Conservation (phyloP, 2,797 vertebrate species). For the Vipera latastei region DNA sequence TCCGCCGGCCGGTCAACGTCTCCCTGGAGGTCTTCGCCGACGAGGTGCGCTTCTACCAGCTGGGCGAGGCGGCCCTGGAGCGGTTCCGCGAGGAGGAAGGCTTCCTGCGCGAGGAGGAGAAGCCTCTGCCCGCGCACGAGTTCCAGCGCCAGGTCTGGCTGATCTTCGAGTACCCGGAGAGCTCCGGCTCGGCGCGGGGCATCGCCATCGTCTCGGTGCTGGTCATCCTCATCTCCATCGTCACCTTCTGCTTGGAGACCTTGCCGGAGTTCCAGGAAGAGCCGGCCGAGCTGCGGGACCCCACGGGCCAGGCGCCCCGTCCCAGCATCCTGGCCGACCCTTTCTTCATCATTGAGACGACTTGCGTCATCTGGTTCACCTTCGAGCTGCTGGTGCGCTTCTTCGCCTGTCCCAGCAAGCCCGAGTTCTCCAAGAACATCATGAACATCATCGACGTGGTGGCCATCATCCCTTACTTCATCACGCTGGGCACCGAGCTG, state of each 20-base stretch:
- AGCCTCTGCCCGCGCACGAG: constrained; percentile 84
- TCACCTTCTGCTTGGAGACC: constrained; percentile 96
- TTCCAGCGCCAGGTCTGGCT: constrained; percentile 99
- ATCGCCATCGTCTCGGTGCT: constrained; percentile 95
- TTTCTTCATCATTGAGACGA: constrained; percentile 96
- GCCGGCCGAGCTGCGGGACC: constrained; percentile 76
- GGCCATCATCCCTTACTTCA: constrained; percentile 97
- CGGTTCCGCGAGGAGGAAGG: constrained; percentile 93
- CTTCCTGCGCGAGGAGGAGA: constrained; percentile 90
- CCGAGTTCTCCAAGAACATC: constrained; percentile 85
- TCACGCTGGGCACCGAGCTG: constrained; percentile 92
- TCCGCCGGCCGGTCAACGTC: constrained; percentile 91
- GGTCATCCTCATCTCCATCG: constrained; percentile 95
- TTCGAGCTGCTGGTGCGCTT: constrained; percentile 93
- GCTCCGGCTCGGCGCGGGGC: constrained; percentile 87
- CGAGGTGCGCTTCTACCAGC: constrained; percentile 93
- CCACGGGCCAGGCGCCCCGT: constrained; percentile 67
- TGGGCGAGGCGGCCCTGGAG: constrained; percentile 92
- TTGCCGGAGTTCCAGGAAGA: constrained; percentile 93
- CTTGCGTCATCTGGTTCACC: constrained; percentile 96
- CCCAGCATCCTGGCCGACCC: constrained; percentile 84
- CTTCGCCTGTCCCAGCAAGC: constrained; percentile 89
- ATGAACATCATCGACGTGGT: constrained; percentile 95
- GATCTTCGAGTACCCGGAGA: constrained; percentile 95
- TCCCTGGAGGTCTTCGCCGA: constrained; percentile 93